Conservation (phyloP, 2,797 vertebrate genomes). For the Chrosomus eos region DNA sequence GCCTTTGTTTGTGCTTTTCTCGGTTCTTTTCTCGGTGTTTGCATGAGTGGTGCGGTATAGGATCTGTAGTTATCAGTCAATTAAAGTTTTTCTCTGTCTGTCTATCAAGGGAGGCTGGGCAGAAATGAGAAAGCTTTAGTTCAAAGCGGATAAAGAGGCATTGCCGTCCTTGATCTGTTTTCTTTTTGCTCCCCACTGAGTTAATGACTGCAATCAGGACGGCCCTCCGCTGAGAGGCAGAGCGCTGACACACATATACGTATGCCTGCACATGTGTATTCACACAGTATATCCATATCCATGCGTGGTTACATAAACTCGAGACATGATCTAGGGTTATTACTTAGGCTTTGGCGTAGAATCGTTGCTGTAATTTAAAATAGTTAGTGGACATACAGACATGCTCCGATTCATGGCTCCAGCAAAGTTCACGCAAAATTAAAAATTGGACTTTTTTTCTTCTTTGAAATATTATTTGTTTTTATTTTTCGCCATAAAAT, state of each 20-base stretch:
- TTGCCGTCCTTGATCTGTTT: slow-evolving; percentile 19
- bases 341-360: not conserved
- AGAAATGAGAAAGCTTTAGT: slow-evolving; percentile 34
- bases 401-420: not conserved
- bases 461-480: no score
- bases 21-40: slow-evolving; percentile 36
- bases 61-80: slow-evolving; percentile 39
- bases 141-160: slow-evolving; percentile 37
- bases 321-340: not conserved
- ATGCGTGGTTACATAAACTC: not conserved
- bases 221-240: not conserved
- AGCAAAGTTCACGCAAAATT: not conserved
- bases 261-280: not conserved
- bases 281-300: not conserved
- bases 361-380: not conserved
- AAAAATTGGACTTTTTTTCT: not conserved
- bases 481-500: not conserved
- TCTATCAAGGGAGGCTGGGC: slow-evolving; percentile 6
- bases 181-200: slow-evolving; percentile 17
- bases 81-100: slow-evolving; percentile 30
- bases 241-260: not conserved
- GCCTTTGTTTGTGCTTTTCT: slow-evolving; percentile 30
- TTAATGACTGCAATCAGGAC: slow-evolving; percentile 47
- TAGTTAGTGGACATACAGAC: not conserved
- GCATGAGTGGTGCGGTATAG: slow-evolving; percentile 15